Evolutionary conservation across 1,140 invertebrate genomes (phyloP), one percentile per base, ranked within the genome.

Genomic region (Hydropsyche tenuis): DNA sequence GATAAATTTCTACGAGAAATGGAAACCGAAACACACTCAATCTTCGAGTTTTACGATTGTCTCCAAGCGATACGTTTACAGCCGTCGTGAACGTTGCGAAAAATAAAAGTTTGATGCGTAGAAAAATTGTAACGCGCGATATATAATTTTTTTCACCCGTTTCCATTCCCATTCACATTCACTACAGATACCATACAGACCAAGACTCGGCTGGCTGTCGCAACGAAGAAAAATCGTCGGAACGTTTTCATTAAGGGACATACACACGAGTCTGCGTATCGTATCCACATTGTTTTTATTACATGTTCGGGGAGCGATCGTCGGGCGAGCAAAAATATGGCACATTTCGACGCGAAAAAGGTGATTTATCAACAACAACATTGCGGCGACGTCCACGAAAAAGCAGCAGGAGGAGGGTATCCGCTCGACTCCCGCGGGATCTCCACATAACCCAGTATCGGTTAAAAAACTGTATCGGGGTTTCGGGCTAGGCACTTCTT

Each of bases 351-450:
- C 5, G 56, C 23, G 23, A 60, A 60, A 60, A 60, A 25, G 56
- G 56, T 14, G 56, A 60, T 60, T 60, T 60, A 60, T 60, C 56
- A 60, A 60, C 20, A 53, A 60, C 56, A 60, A 60, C 30, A 37
- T 37, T n/a, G 45, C 3, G 5, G 37, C 37, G 12, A 12, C 37
- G 12, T 48, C 11, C 11, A 48, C 11, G 45, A 48, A 48, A 37
- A 48, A 48, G 45, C 14, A 14, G 16, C 23, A 5, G 23, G 12
- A 20, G 12, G 9, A 25, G 14, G 23, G 20, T 11, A 22, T 56
- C 22, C 56, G 23, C 22, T 11, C 3, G 9, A 37, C 23, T 60
- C 56, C 56, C 22, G 20, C 56, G 56, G 56, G 56, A 60, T 12
- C 14, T 2, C 18, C 18, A 60, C 22, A n/a, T 60, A 60, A 25